Conservation (phyloP, 1,140 invertebrate genomes). For the Drosophila sechellia region DNA sequence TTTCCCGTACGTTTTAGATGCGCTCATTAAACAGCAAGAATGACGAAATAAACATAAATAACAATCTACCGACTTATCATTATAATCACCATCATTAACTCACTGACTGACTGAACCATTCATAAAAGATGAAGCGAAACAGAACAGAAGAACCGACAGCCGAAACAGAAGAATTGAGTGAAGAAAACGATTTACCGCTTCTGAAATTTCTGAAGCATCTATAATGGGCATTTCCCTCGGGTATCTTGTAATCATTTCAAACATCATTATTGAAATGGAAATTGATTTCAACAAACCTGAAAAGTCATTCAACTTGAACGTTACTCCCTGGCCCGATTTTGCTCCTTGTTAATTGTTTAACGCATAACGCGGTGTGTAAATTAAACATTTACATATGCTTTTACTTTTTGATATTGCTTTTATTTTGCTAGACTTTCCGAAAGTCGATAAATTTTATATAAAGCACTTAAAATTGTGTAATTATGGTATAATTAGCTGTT, state of each 20-base stretch:
- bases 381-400: slow-evolving; percentile 23
- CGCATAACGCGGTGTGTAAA: slow-evolving; percentile 20
- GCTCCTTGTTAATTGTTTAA: slow-evolving; percentile 47
- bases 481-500: slow-evolving; percentile 9
- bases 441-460: not conserved
- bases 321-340: slow-evolving; percentile 47
- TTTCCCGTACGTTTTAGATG: slow-evolving; percentile 10
- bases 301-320: slow-evolving; percentile 76
- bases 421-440: not conserved
- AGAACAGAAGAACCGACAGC: slow-evolving; percentile 26
- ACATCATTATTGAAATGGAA: slow-evolving; percentile 71
- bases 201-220: slow-evolving; percentile 51
- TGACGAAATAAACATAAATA: slow-evolving; percentile 50
- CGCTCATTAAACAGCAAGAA: slow-evolving; percentile 58
- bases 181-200: slow-evolving; percentile 25
- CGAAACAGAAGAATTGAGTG: slow-evolving; percentile 4
- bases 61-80: slow-evolving; percentile 54
- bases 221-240: slow-evolving; percentile 21
- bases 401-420: slow-evolving; percentile 57
- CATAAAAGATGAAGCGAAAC: slow-evolving; percentile 17
- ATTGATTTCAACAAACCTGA: slow-evolving; percentile 48
- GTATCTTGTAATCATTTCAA: slow-evolving; percentile 21
- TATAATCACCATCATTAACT: slow-evolving; percentile 77
- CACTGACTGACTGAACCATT: slow-evolving; percentile 64
- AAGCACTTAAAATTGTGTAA: slow-evolving; percentile 5